These are phyloP conservation scores for Coptodon bakossiorum DNA, from an alignment of 2,113 vertebrate species.

Conservation along the genomic window DNA sequence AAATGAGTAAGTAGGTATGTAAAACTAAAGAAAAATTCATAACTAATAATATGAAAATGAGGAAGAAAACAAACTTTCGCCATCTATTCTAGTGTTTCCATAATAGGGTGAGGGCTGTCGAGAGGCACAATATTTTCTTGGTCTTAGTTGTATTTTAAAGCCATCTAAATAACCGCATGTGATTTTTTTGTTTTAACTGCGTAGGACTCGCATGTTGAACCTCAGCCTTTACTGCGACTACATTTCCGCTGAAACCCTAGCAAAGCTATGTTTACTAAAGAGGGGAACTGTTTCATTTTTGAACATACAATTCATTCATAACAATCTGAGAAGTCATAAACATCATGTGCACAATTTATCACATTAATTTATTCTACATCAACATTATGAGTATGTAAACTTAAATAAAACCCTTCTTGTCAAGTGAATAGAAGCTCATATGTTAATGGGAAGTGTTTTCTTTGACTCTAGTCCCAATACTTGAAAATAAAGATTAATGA, in stretches of 20 bases:
- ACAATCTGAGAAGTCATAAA: slow-evolving; percentile 71
- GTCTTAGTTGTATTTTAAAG: not conserved
- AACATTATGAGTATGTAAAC: slow-evolving; percentile 70
- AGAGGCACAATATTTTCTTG: not conserved
- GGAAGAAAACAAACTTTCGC: not conserved
- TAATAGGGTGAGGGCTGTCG: not conserved
- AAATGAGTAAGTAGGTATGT: not conserved
- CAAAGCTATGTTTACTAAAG: slow-evolving; percentile 10
- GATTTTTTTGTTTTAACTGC: not conserved
- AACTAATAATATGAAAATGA: not conserved
- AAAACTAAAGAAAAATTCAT: not conserved
- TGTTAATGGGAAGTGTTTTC: slow-evolving; percentile 76
- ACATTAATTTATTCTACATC: slow-evolving; percentile 71
- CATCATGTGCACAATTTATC: slow-evolving; percentile 71
- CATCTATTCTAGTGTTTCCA: not conserved
- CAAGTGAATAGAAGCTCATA: slow-evolving; percentile 76
- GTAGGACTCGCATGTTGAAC: not conserved
- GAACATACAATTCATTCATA: slow-evolving; percentile 18
- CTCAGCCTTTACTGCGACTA: not conserved
- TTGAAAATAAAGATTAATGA: slow-evolving; percentile 73
- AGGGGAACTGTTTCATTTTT: not conserved
- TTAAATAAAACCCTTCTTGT: slow-evolving; percentile 76
- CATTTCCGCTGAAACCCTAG: not conserved
- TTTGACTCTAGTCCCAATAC: slow-evolving; percentile 81
- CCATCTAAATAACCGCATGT: not conserved